Conservation (phyloP, 2,888 invertebrate genomes). For the Synergus japonicus region DNA sequence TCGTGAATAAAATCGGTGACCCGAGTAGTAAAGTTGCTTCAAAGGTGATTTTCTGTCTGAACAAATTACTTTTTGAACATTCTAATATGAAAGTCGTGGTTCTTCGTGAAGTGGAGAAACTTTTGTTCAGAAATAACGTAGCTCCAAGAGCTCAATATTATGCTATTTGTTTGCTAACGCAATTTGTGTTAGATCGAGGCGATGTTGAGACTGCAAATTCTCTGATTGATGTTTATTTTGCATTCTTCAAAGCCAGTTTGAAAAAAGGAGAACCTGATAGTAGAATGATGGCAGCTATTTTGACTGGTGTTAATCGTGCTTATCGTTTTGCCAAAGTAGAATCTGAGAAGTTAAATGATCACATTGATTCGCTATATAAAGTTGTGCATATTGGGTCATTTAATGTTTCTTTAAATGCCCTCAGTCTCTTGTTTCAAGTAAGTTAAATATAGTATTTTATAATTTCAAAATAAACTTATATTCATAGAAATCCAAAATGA, state of each 20-base stretch:
- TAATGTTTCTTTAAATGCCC: slow-evolving; percentile 82
- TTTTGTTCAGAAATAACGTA: slow-evolving; percentile 93
- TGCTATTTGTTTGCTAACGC: slow-evolving; percentile 93
- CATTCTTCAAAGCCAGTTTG: slow-evolving; percentile 95
- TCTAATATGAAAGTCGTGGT: slow-evolving; percentile 95
- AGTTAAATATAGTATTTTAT: slow-evolving; percentile 57
- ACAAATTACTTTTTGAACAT: slow-evolving; percentile 89
- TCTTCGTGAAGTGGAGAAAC: slow-evolving; percentile 91
- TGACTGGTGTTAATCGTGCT: slow-evolving; percentile 90
- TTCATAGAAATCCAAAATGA: slow-evolving; percentile 13
- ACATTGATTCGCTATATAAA: slow-evolving; percentile 88
- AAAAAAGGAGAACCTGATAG: slow-evolving; percentile 91
- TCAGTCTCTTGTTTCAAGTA: slow-evolving; percentile 80
- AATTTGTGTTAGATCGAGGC: slow-evolving; percentile 87
- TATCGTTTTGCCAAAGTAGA: slow-evolving; percentile 89
- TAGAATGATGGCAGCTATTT: slow-evolving; percentile 89
- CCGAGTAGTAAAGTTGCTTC: slow-evolving; percentile 93
- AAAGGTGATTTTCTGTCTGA: slow-evolving; percentile 91
- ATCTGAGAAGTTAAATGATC: slow-evolving; percentile 80
- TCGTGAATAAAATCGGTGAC: slow-evolving; percentile 98
- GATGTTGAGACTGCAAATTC: slow-evolving; percentile 88
- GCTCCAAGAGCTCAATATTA: slow-evolving; percentile 93
- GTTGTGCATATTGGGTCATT: slow-evolving; percentile 89
- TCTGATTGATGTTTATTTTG: slow-evolving; percentile 94
- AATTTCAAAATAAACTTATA: background rate